Base-by-base conservation (phyloP, 2,797 vertebrate species). In the Pipistrellus pipistrellus region DNA sequence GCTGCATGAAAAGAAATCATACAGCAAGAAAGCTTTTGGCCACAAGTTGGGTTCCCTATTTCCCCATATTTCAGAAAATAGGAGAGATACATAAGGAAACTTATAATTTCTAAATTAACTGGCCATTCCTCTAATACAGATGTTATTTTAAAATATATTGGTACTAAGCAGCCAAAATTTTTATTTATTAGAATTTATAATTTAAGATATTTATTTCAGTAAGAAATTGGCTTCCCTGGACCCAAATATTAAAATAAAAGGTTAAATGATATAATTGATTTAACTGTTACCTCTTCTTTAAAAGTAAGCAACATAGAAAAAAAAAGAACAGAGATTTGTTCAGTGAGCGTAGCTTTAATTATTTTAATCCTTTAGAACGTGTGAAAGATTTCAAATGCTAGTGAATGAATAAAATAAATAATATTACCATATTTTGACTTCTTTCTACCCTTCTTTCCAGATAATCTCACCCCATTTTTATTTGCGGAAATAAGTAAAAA, bases 261-360 rank as follows among this genome's bases (percentile, higher is more conserved):
- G 5, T 48, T 35, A 20, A n/a, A 30, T 9, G 4, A 25, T 53
- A 35, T 46, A 3, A 85, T 38, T 71, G 27, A 71, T 73, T 82
- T 57, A 55, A 71, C 83, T 69, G 14, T 41, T 76, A 53, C 0
- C 17, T 84, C 18, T 64, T 68, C 11, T 73, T 84, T 80, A 35
- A 4, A 95, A 90, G 88, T 44, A 62, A 92, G 35, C 17, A 89
- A 38, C 30, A 93, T 35, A 59, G n/a, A 27, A 38, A 93, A 86
- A 53, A 77, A 71, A 78, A 14, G 8, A 25, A 72, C 53, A 77
- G 7, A 93, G 6, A 69, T 27, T 46, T 66, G 64, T 73, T 91
- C 35, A 85, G 32, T 69, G 4, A 75, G 3, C 46, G 68, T 55
- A 72, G 44, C 1, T 72, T 71, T 30, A 53, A 46, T 62, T 81